Conservation (phyloP, 2,113 vertebrate species). For the Halcyon malimbica region DNA sequence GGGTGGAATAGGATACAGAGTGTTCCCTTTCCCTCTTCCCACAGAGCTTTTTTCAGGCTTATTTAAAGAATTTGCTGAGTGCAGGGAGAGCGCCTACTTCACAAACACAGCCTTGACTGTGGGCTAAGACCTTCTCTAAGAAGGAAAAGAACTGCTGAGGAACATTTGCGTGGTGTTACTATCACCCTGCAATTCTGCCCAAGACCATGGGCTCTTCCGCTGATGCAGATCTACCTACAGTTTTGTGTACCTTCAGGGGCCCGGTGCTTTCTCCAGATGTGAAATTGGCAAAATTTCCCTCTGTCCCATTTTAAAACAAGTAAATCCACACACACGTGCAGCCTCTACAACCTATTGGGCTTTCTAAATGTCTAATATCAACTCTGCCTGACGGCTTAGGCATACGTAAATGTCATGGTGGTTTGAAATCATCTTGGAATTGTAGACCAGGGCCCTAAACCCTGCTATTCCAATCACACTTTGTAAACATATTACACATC, state of each 20-base stretch:
- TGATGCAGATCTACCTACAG: not conserved
- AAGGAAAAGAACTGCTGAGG: not conserved
- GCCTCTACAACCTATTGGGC: too few species aligned
- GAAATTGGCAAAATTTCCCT: too few species aligned
- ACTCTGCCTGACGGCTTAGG: too few species aligned
- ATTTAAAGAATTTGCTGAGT: not conserved
- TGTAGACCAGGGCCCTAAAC: not conserved
- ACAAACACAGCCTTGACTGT: not conserved
- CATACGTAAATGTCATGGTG: too few species aligned
- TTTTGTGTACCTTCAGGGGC: not conserved
- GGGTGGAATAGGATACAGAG: not conserved
- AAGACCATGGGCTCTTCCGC: not conserved
- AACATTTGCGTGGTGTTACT: not conserved
- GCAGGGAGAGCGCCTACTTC: not conserved
- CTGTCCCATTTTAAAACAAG: too few species aligned
- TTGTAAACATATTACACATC: not conserved
- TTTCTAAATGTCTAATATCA: too few species aligned
- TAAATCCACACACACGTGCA: too few species aligned
- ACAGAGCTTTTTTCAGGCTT: not conserved
- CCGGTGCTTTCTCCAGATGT: too few species aligned
- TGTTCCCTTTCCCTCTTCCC: not conserved
- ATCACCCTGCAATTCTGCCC: rapidly evolving
- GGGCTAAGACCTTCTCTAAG: not conserved
- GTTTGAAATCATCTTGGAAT: too few species aligned
- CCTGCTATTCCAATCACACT: not conserved